phyloP scores from a whole-genome alignment of 1,140 invertebrate genomes.

The Eupeodes corollae region DNA sequence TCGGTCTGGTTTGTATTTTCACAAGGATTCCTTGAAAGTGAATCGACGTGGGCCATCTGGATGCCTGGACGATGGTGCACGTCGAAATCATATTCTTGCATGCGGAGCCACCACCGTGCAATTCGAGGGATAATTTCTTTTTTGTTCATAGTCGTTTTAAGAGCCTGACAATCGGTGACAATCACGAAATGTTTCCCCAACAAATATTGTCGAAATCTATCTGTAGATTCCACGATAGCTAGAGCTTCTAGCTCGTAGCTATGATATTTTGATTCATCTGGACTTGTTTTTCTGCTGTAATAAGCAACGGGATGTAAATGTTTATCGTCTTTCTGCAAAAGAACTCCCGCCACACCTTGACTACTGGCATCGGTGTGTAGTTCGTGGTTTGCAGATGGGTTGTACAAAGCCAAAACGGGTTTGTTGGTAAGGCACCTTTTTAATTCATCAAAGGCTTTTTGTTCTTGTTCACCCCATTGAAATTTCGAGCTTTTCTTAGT shows the following conservation, averaged over 20 bases:
- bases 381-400: neutral
- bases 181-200: constrained; percentile 29
- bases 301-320: neutral
- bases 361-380: neutral
- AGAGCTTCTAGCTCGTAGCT: too few relatives aligned
- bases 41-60: constrained; percentile 31
- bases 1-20: neutral
- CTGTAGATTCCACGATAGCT: neutral
- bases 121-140: constrained; percentile 22
- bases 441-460: neutral
- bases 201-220: constrained; percentile 19
- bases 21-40: constrained; percentile 19
- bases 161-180: constrained; percentile 29
- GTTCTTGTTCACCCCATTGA: neutral
- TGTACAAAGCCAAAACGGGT: neutral
- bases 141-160: constrained; percentile 22
- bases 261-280: neutral
- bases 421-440: neutral
- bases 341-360: neutral
- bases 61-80: constrained; percentile 24
- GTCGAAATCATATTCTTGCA: constrained; percentile 23
- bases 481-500: neutral
- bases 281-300: neutral
- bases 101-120: constrained; percentile 25
- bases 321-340: neutral